Evolutionary conservation across 2,113 vertebrate species (phyloP).

Genomic region (Gavia stellata): DNA sequence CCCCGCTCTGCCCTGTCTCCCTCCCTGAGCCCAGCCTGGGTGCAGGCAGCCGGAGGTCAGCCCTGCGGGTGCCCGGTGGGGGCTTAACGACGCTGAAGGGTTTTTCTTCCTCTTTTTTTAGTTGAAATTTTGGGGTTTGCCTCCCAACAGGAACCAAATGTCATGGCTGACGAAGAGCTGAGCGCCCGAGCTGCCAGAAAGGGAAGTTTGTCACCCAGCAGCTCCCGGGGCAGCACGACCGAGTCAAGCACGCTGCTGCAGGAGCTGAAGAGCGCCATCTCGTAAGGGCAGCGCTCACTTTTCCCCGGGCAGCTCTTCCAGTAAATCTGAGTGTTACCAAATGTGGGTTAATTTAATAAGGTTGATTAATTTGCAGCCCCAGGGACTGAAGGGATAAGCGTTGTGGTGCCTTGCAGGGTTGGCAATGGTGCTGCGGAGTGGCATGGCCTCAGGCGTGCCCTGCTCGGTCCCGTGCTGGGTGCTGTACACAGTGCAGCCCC

Average conservation of each 20-base stretch:
- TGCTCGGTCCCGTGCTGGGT: background rate
- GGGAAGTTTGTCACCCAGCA: background rate
- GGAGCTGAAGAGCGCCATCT: conserved; percentile 15
- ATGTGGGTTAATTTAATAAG: fast-evolving
- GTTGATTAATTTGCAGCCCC: background rate
- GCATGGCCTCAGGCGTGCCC: background rate
- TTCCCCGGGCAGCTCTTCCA: background rate
- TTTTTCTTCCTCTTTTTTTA: background rate
- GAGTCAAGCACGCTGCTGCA: conserved; percentile 18
- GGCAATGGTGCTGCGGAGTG: background rate
- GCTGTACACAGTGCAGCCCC: background rate
- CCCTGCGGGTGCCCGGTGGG: too few species aligned
- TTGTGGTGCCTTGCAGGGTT: too few species aligned
- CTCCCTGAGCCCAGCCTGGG: background rate
- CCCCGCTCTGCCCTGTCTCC: background rate
- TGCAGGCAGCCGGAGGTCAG: too few species aligned
- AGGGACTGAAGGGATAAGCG: fast-evolving
- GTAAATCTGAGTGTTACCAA: fast-evolving
- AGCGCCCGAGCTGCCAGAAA: background rate
- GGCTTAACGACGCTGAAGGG: background rate
- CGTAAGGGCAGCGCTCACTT: background rate
- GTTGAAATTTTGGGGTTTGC: fast-evolving
- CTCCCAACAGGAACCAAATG: background rate
- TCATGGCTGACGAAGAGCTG: background rate
- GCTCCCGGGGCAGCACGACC: background rate